phyloP scores from a whole-genome alignment of 1,140 invertebrate species.

The Drosophila ficusphila region DNA sequence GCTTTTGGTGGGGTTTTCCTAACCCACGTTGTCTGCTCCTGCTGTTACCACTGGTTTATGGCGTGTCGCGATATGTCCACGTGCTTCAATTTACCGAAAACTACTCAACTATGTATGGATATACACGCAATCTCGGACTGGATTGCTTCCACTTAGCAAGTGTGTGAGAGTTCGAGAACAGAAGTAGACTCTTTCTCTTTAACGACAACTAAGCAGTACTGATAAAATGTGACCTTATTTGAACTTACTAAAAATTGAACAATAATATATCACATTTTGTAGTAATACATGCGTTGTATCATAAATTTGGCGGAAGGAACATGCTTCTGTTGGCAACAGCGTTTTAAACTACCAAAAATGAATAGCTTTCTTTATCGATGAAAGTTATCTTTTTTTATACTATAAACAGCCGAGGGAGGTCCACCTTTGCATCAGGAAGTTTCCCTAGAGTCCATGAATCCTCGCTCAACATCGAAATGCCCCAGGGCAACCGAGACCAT shows the following conservation, averaged over 20 bases:
- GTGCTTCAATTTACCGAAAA: conserved; percentile 52
- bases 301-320: no score
- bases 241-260: no score
- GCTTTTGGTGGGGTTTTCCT: conserved; percentile 10
- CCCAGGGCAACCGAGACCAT: background rate
- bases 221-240: no score
- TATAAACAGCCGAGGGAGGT: no score
- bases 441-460: background rate
- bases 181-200: conserved; percentile 16
- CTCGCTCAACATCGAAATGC: no score
- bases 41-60: conserved; percentile 48
- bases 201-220: no score
- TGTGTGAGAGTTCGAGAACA: conserved; percentile 42
- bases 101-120: conserved; percentile 16
- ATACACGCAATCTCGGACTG: conserved; percentile 60
- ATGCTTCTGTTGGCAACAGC: no score
- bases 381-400: no score
- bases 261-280: no score
- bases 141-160: conserved; percentile 28
- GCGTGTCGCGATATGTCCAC: conserved; percentile 59
- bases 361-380: no score
- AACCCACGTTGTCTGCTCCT: conserved; percentile 30
- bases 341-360: no score
- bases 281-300: no score
- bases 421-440: background rate